Evolutionary conservation across 2,797 vertebrate genomes (phyloP).

Genomic region (Enteromius thamalakanensis): DNA sequence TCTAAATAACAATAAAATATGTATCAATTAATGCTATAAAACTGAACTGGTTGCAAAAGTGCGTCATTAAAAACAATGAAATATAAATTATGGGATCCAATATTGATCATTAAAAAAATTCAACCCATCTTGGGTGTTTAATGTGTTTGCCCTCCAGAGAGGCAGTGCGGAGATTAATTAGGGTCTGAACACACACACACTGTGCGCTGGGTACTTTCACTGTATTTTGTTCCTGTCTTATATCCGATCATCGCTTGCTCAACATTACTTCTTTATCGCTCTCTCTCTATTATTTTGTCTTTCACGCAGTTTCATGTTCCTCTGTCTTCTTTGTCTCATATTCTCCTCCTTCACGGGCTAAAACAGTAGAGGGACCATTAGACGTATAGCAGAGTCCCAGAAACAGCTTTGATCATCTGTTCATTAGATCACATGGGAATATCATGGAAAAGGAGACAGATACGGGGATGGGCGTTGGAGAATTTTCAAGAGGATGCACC

Average conservation of each 20-base stretch:
- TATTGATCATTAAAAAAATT: conserved; percentile 30
- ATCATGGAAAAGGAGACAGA: conserved; percentile 31
- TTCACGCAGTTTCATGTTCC: conserved; percentile 18
- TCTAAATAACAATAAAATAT: conserved; percentile 10
- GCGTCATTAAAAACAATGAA: conserved; percentile 32
- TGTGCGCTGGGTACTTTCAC: background rate
- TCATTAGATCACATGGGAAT: conserved; percentile 56
- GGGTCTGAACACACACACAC: conserved; percentile 23
- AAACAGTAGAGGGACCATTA: conserved; percentile 46
- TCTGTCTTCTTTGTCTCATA: conserved; percentile 39
- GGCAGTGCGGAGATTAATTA: conserved; percentile 37
- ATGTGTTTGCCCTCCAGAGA: conserved; percentile 45
- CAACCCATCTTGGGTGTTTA: conserved; percentile 42
- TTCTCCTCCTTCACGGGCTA: conserved; percentile 38
- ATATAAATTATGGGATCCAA: conserved; percentile 17
- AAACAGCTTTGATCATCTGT: conserved; percentile 54
- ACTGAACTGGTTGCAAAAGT: conserved; percentile 1
- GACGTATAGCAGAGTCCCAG: conserved; percentile 42
- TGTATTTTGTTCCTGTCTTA: conserved; percentile 17
- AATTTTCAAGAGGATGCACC: conserved; percentile 34
- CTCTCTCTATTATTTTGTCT: background rate
- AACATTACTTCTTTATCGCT: conserved; percentile 20
- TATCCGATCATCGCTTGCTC: background rate
- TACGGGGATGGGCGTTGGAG: conserved; percentile 33
- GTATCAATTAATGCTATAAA: conserved; percentile 6